Percentiles rank a stretch among this genome's conserved stretches.
phyloP scores from a whole-genome alignment of 2,888 invertebrate species.

The Limnephilus rhombicus region DNA sequence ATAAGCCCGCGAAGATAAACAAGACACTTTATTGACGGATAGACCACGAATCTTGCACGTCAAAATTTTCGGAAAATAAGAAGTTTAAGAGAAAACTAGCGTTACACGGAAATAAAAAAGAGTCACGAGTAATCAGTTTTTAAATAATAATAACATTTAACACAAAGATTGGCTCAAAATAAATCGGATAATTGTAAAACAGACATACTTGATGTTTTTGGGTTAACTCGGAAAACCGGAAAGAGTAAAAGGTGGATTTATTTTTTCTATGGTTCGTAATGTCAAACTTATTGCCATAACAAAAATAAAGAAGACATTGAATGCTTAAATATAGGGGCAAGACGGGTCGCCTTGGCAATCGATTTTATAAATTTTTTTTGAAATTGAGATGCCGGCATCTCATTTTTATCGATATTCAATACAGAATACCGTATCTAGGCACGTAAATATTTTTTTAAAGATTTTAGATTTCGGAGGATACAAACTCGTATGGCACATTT shows the following conservation, averaged over 20 bases:
- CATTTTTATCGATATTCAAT: not conserved
- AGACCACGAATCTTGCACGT: constrained; percentile 27
- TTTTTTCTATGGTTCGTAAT: constrained; percentile 32
- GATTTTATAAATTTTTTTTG: too few relatives aligned
- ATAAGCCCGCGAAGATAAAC: constrained; percentile 37
- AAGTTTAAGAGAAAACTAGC: not conserved
- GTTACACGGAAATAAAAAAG: not conserved
- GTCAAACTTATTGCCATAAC: constrained; percentile 51
- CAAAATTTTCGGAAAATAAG: not conserved
- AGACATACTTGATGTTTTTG: constrained; percentile 62
- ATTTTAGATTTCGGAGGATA: too few relatives aligned
- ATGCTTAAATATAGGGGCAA: not conserved
- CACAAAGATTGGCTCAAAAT: constrained; percentile 4
- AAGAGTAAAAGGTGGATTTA: constrained; percentile 40
- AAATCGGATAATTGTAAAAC: constrained; percentile 40
- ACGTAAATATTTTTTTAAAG: too few relatives aligned
- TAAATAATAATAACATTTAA: constrained; percentile 10
- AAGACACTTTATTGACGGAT: constrained; percentile 44
- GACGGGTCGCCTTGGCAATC: not conserved
- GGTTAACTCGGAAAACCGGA: constrained; percentile 62
- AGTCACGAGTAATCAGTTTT: not conserved
- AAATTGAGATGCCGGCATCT: not conserved
- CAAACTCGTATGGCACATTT: too few relatives aligned
- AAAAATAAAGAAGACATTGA: constrained; percentile 3
- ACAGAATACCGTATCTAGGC: too few relatives aligned